Evolutionary conservation across 2,113 vertebrate species (phyloP), one percentile per base, ranked within the genome.

Genomic region (Passer montanus): DNA sequence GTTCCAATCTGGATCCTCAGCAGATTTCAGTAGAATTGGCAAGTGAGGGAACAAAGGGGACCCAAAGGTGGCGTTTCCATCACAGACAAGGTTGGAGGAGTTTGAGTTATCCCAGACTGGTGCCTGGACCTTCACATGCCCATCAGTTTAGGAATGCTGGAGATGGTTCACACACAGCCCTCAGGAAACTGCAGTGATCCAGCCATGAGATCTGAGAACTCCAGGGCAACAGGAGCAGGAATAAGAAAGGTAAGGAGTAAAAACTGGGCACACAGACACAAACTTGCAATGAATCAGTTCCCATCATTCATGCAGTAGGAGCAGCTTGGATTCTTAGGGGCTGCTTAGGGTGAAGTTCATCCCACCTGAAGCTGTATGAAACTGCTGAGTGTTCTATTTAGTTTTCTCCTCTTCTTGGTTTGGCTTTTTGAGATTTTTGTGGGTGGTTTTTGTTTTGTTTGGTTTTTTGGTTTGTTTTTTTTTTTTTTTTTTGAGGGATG

Each of bases 251-350:
- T 43, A 18, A 86, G n/a, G 50, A 69, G 23, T 21, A 2, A 80
- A 79, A 80, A 17, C 1, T 10, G 17, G 46, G 28, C 21, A 7
- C 18, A 24, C 1, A 19, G n/a, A 66, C n/a, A 64, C 33, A 76
- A 66, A 58, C 11, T 18, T 55, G 46, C 50, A 67, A 16, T 35
- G 64, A 59, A 43, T 41, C 15, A 1, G 4, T 53, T 91, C 35
- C 87, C 44, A 11, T 55, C 44, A 9, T 26, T 80, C 50, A 58
- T 79, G 43, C 46, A 20, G 18, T 3, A 6, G 0, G 0, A 13
- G 27, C 20, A 77, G 10, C 70, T 30, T 46, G 18, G n/a, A 15
- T 73, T 90, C 59, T 73, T 39, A 15, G 49, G 11, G 33, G 16
- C 16, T 9, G 3, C 1, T 47, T 39, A 19, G 39, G 33, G 8